Conservation (phyloP, 2,888 invertebrate species). For the Cyclophora punctaria region DNA sequence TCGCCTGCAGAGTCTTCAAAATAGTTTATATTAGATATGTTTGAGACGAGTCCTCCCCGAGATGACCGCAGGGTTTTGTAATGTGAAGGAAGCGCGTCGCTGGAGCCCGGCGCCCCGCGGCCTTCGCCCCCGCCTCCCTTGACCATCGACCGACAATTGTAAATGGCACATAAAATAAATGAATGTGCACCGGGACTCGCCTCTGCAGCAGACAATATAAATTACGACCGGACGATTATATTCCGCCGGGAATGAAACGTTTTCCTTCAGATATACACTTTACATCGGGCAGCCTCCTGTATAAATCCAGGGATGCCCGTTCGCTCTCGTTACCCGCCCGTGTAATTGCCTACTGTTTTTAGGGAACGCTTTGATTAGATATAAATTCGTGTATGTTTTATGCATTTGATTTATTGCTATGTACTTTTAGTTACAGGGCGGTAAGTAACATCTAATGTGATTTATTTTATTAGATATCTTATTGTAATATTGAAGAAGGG, state of each 20-base stretch:
- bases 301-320: constrained; percentile 37
- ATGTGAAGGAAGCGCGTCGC: constrained; percentile 62
- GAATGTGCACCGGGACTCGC: constrained; percentile 76
- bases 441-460: too few species aligned
- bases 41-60: constrained; percentile 12
- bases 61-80: constrained; percentile 77
- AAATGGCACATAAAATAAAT: constrained; percentile 78
- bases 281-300: constrained; percentile 39
- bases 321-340: constrained; percentile 52
- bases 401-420: too few species aligned
- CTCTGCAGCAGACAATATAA: constrained; percentile 77
- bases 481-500: too few species aligned
- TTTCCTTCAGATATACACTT: constrained; percentile 68
- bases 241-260: constrained; percentile 73
- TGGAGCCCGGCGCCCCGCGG: constrained; percentile 50
- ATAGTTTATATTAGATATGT: too few species aligned
- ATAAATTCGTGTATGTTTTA: constrained; percentile 13
- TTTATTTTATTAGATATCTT: too few species aligned
- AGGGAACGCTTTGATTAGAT: constrained; percentile 46
- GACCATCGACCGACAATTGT: constrained; percentile 77
- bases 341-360: constrained; percentile 57
- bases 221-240: constrained; percentile 77
- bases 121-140: constrained; percentile 58
- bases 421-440: too few species aligned
- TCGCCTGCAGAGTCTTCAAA: too few species aligned